Percentiles rank a stretch among this genome's conserved stretches.
These are phyloP conservation scores for Spodoptera picta DNA, from an alignment of 2,888 invertebrate genomes.

Conservation along the genomic window DNA sequence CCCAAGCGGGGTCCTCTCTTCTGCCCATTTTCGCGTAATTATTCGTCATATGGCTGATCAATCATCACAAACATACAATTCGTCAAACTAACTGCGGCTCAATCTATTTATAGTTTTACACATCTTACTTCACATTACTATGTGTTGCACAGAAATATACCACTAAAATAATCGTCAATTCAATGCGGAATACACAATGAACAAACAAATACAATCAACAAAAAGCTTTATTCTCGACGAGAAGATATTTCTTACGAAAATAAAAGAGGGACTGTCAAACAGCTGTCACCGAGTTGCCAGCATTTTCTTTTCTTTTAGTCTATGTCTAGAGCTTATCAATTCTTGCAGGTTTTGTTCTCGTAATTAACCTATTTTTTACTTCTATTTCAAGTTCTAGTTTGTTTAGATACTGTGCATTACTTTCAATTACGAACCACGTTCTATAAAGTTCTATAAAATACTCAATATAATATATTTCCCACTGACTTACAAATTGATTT, in stretches of 20 bases:
- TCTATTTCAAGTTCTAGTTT: too few relatives aligned
- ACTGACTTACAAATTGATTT: too few relatives aligned
- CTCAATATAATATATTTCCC: too few relatives aligned
- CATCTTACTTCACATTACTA: conserved; percentile 67
- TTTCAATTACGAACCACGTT: too few relatives aligned
- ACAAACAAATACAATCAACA: conserved; percentile 67
- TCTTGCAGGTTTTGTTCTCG: too few relatives aligned
- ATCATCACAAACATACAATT: conserved; percentile 75
- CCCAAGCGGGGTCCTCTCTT: conserved; percentile 80
- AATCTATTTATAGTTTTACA: conserved; percentile 75
- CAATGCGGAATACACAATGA: conserved; percentile 58
- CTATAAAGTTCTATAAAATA: too few relatives aligned
- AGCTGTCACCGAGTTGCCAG: conserved; percentile 67
- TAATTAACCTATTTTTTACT: too few relatives aligned
- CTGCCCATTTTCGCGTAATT: conserved; percentile 75
- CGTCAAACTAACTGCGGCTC: conserved; percentile 68
- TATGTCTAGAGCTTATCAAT: conserved; percentile 3
- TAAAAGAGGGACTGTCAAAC: conserved; percentile 80
- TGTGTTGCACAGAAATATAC: conserved; percentile 47
- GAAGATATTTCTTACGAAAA: conserved; percentile 75
- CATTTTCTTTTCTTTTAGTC: conserved; percentile 28
- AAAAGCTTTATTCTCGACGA: conserved; percentile 65
- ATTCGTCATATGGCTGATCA: conserved; percentile 73
- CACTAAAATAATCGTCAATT: conserved; percentile 53
- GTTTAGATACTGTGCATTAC: too few relatives aligned